phyloP scores from a whole-genome alignment of 2,888 invertebrate genomes.

The Monopis laevigella region DNA sequence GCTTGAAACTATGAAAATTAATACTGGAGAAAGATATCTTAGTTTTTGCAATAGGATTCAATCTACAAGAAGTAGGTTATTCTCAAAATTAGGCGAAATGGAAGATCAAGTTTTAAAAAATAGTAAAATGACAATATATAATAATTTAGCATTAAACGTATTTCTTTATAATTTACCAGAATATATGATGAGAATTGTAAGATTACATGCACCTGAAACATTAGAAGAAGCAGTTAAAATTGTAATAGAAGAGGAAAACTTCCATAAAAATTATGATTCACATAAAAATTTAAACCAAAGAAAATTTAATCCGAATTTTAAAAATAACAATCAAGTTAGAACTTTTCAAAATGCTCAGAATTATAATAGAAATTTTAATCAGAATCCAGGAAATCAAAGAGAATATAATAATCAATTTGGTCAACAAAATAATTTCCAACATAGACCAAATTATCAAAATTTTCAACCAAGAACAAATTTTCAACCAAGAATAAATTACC shows the following conservation, averaged over 20 bases:
- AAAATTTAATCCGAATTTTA: not conserved
- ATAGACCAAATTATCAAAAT: too few relatives aligned
- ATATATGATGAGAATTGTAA: not conserved
- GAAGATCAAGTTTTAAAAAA: not conserved
- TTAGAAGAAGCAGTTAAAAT: not conserved
- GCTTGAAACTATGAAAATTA: conserved; percentile 6
- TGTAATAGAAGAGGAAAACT: not conserved
- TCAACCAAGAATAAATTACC: too few relatives aligned
- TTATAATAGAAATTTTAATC: not conserved
- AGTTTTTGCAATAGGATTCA: conserved; percentile 9
- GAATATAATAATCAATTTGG: not conserved
- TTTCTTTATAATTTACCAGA: not conserved
- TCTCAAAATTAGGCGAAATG: not conserved
- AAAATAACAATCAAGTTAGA: not conserved
- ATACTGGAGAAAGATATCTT: not conserved
- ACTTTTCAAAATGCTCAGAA: not conserved
- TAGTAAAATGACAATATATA: not conserved
- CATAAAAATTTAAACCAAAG: not conserved
- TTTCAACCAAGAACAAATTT: too few relatives aligned
- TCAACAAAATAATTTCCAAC: not conserved
- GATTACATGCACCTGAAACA: not conserved
- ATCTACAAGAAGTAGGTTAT: not conserved
- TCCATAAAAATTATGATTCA: not conserved
- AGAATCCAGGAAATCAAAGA: not conserved
- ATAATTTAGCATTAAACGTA: not conserved